Evolutionary conservation across 2,113 vertebrate genomes (phyloP).

Genomic region (Gymnorhina tibicen): DNA sequence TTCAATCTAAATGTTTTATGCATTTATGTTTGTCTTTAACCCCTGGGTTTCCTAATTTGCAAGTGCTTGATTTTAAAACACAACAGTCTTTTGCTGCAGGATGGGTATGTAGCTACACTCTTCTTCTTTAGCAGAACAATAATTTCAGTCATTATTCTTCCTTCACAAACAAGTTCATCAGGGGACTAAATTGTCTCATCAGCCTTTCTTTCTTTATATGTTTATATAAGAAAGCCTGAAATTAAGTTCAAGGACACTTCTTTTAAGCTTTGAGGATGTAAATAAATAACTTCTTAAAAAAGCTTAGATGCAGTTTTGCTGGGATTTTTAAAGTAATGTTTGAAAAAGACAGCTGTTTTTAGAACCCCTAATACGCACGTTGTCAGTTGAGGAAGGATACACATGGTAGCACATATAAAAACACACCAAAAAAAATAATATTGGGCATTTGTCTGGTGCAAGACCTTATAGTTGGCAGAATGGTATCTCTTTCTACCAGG

Average conservation of each 20-base stretch:
- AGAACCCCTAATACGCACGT: not conserved
- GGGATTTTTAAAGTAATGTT: not conserved
- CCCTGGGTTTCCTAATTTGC: not conserved
- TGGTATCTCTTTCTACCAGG: not conserved
- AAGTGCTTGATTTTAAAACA: not conserved
- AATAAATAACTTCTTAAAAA: not conserved
- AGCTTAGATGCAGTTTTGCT: not conserved
- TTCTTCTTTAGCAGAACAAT: not conserved
- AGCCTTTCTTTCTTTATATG: not conserved
- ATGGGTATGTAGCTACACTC: not conserved
- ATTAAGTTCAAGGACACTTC: conserved; percentile 26
- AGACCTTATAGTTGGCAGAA: not conserved
- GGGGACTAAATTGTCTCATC: not conserved
- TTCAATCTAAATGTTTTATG: not conserved
- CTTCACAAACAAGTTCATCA: not conserved
- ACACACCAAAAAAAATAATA: not conserved
- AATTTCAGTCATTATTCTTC: not conserved
- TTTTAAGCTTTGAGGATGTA: conserved; percentile 25
- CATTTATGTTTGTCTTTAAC: not conserved
- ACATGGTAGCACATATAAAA: not conserved
- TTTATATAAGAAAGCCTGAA: conserved; percentile 36
- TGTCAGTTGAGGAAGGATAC: not conserved
- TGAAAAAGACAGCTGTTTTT: conserved; percentile 11
- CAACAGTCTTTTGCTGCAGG: not conserved
- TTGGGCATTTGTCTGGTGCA: not conserved